Evolutionary conservation across 2,113 vertebrate genomes (phyloP).

Genomic region (Osmerus mordax): DNA sequence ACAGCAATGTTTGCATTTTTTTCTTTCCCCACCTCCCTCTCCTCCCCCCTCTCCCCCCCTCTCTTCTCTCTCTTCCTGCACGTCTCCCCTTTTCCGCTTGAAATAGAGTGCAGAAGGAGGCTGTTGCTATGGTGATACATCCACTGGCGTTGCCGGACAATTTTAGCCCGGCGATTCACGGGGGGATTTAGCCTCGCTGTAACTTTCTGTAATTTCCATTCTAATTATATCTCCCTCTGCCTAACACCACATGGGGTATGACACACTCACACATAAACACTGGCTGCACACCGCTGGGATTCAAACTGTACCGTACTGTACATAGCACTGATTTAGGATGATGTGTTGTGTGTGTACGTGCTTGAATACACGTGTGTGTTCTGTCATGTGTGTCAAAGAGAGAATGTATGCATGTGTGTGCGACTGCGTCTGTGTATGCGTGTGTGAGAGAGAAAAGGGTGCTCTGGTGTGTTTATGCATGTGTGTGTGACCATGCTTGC

Average conservation of each 20-base stretch:
- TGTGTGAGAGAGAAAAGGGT: background rate
- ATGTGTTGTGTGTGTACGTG: background rate
- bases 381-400: constrained; percentile 25
- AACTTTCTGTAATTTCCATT: constrained; percentile 80
- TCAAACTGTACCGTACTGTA: background rate
- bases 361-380: constrained; percentile 42
- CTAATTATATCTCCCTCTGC: constrained; percentile 76
- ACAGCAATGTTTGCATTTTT: constrained; percentile 73
- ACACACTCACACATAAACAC: background rate
- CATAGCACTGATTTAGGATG: background rate
- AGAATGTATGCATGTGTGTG: background rate
- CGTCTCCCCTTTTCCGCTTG: constrained; percentile 59
- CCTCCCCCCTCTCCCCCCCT: constrained; percentile 1
- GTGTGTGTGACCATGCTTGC: constrained; percentile 17
- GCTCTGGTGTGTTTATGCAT: background rate
- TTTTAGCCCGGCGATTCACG: constrained; percentile 75
- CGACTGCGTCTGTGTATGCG: constrained; percentile 16
- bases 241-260: constrained; percentile 61
- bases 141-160: constrained; percentile 78
- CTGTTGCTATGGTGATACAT: constrained; percentile 81
- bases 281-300: background rate
- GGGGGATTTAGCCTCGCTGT: constrained; percentile 75
- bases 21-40: constrained; percentile 12
- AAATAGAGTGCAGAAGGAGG: constrained; percentile 77
- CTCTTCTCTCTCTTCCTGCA: constrained; percentile 18